Evolutionary conservation across 2,888 invertebrate species (phyloP), one percentile per base, ranked within the genome.

Genomic region (Cataglyphis altisquamis): DNA sequence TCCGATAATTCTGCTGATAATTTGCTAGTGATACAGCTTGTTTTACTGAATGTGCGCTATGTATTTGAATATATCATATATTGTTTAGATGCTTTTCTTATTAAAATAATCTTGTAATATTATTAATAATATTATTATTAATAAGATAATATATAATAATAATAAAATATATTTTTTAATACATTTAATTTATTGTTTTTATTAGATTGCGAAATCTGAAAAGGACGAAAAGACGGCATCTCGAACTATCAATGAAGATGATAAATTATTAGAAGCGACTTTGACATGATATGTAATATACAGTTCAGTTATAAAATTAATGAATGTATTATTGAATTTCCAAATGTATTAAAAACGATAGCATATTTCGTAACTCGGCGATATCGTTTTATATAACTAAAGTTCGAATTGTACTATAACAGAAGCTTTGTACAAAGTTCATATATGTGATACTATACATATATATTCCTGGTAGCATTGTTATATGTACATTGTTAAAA

Each of bases 351-450:
- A 15, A 77, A 67, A 55, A 29, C 25, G 10, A 18, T 21, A 73
- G n/a, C 48, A n/a, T 55, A 52, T 64, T 78, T 84, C 36, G 21
- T 63, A 80, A 66, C 36, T 25, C 8, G 52, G 10, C 10, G 21
- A 10, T 21, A 72, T n/a, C 32, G 48, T 62, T 52, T 83, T 18
- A n/a, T 66, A 0, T 45, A 25, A 45, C 45, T 1, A 21, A 41
- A 62, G 10, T 62, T 41, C 52, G 81, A 81, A 77, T 75, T 62
- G 74, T 73, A 67, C 80, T 68, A 32, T 32, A 75, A 77, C 52
- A 57, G 75, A 78, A 63, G 67, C 82, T 15, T 74, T 45, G 75
- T 84, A 87, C 82, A 87, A 89, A 86, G 72, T 73, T 84, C 86
- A 84, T 83, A 83, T 57, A 74, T 82, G 83, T 83, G 84, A 45